Conservation (phyloP, 2,797 vertebrate species). For the Macrochelys suwanniensis region DNA sequence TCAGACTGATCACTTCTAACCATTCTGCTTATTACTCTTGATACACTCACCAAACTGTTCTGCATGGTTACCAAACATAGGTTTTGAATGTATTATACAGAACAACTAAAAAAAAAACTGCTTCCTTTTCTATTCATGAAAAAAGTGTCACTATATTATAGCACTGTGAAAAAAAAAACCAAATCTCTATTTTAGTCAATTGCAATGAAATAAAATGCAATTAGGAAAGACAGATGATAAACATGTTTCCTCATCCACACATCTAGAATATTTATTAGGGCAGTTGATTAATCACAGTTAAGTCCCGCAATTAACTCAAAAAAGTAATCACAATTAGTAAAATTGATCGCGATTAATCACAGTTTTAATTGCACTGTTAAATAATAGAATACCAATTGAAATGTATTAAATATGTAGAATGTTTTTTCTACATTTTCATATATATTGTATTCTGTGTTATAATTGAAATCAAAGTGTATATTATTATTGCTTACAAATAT, state of each 20-base stretch:
- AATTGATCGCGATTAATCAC: too few relatives aligned
- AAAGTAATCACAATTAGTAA: too few relatives aligned
- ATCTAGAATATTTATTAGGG: not conserved
- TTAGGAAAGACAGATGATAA: not conserved
- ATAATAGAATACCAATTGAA: too few relatives aligned
- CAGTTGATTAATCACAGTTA: too few relatives aligned
- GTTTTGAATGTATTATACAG: conserved; percentile 44
- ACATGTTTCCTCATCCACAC: not conserved
- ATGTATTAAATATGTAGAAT: too few relatives aligned
- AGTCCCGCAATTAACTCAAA: too few relatives aligned
- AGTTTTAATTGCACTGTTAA: too few relatives aligned
- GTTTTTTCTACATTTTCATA: too few relatives aligned
- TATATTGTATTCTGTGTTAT: too few relatives aligned
- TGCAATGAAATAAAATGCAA: not conserved
- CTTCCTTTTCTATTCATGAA: conserved; percentile 24
- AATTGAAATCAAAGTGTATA: too few relatives aligned
- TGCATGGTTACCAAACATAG: conserved; percentile 36
- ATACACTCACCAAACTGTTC: conserved; percentile 38
- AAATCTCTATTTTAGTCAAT: not conserved
- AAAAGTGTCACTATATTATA: not conserved
- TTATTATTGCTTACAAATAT: too few relatives aligned
- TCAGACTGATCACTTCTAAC: conserved; percentile 22
- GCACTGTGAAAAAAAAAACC: not conserved
- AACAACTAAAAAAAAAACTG: conserved; percentile 29
- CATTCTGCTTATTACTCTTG: conserved; percentile 48